Evolutionary conservation across 2,888 invertebrate genomes (phyloP), one percentile per base, ranked within the genome.

Genomic region (Eupeodes luniger): DNA sequence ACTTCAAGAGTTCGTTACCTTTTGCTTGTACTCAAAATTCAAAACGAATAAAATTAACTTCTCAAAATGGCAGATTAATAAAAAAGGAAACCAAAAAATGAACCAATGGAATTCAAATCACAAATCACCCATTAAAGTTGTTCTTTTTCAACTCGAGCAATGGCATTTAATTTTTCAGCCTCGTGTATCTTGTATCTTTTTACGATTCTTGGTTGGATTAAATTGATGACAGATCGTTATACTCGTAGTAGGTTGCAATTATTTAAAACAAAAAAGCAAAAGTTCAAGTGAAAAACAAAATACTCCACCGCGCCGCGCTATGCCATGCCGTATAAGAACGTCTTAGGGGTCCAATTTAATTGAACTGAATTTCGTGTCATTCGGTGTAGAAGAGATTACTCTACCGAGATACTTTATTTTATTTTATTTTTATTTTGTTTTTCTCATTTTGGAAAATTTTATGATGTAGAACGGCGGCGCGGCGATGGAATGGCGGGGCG

Each of bases 301-400:
- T 40, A 40, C 40, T 40, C 40, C 19, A 19, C 19, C 19, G 19
- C 19, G 19, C 19, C 19, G 19, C 19, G 19, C 19, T 19, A 19
- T 19, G 19, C 19, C 19, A 19, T 19, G 19, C 19, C 6, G 51
- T 59, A 62, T 16, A 70, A 51, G 34, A 81, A 61, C 66, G 51
- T 72, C 82, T 82, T 70, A 57, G 70, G 79, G 70, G 79, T 72
- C 77, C 82, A 70, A 72, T 87, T 87, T 77, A 76, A 82, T 76
- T 75, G 78, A 81, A 78, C 75, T 75, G 44, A 67, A 77, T 77
- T 85, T 85, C 81, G 78, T 86, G 86, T 87, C 76, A 76, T 76
- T 83, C 86, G 72, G 27, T 59, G 57, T 74, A 57, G 51, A 72
- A 64, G 76, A 75, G 66, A 86, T 80, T 80, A 80, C 83, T 72